A percentile compares a stretch with the other conserved stretches of the same genome.
Evolutionary conservation across 2,797 vertebrate genomes (phyloP).

Genomic region (Amblyraja radiata): DNA sequence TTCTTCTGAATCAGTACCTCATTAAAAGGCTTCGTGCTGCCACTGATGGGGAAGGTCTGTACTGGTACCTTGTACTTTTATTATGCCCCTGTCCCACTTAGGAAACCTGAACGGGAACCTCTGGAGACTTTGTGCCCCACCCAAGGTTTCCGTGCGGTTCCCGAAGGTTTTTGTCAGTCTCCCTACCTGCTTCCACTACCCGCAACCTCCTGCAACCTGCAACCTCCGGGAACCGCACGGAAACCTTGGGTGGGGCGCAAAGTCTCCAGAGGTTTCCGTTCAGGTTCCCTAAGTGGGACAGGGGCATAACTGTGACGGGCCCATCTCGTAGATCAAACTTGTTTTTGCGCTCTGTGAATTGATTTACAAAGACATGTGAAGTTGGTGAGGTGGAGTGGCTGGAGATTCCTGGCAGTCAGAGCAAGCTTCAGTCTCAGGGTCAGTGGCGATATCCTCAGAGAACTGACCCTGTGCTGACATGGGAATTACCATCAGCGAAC

Average conservation of each 20-base stretch:
- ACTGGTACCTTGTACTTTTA: not conserved
- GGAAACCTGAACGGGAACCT: too few species aligned
- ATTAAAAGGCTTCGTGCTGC: not conserved
- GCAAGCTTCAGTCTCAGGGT: not conserved
- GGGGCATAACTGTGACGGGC: not conserved
- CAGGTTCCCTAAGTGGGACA: too few species aligned
- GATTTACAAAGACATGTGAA: too few species aligned
- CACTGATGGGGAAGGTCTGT: not conserved
- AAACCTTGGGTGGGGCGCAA: too few species aligned
- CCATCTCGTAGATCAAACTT: not conserved
- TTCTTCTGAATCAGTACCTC: constrained; percentile 17
- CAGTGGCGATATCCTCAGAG: not conserved
- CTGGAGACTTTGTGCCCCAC: too few species aligned
- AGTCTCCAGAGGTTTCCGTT: too few species aligned
- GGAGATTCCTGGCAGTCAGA: not conserved
- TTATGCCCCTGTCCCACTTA: too few species aligned
- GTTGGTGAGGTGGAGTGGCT: not conserved
- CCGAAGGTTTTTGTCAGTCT: too few species aligned
- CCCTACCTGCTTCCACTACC: too few species aligned
- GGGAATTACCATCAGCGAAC: not conserved
- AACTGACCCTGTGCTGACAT: not conserved
- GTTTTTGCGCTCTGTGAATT: not conserved
- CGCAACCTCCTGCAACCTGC: too few species aligned
- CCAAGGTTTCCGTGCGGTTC: too few species aligned
- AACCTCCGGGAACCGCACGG: too few species aligned